Conservation (phyloP, 2,888 invertebrate species). For the Plebejus melissa region DNA sequence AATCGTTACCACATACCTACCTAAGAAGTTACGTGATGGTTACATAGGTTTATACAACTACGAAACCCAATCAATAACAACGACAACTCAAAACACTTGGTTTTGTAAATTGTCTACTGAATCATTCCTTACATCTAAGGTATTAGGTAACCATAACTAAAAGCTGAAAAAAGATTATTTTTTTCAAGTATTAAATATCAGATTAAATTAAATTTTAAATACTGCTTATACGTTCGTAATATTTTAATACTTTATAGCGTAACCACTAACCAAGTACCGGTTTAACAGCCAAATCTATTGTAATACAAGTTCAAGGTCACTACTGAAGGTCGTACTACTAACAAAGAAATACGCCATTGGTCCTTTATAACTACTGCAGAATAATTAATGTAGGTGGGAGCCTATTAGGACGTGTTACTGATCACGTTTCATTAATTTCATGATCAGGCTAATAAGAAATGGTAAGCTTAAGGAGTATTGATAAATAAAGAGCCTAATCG, state of each 20-base stretch:
- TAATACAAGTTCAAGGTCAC: conserved; percentile 56
- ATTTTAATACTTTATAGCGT: conserved; percentile 23
- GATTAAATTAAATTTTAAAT: background rate
- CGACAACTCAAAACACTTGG: background rate
- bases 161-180: background rate
- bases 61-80: background rate
- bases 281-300: conserved; percentile 28
- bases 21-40: background rate
- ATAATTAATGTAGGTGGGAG: conserved; percentile 9
- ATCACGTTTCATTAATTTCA: background rate
- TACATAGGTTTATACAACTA: background rate
- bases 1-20: background rate
- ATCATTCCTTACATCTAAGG: background rate
- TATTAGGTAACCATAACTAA: background rate
- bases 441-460: background rate
- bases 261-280: conserved; percentile 18
- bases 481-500: background rate
- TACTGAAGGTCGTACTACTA: conserved; percentile 53
- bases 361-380: conserved; percentile 5
- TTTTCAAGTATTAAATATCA: background rate
- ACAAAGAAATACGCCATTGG: conserved; percentile 38
- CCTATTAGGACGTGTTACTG: background rate
- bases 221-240: background rate
- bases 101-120: background rate
- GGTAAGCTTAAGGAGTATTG: background rate